Evolutionary conservation across 2,113 vertebrate species (phyloP).

Genomic region (Proteles cristata): DNA sequence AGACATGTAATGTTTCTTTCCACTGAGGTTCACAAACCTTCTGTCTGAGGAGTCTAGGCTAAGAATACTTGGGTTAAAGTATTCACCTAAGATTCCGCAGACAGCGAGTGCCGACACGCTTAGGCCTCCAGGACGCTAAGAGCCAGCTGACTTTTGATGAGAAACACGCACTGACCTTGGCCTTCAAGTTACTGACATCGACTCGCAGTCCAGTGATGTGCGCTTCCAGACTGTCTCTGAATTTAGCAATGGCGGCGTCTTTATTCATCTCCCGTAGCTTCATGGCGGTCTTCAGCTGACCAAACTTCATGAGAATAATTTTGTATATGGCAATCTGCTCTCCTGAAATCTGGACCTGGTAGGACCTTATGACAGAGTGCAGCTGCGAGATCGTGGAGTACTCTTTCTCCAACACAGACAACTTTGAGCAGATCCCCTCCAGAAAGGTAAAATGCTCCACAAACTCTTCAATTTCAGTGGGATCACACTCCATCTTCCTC

Average conservation of each 20-base stretch:
- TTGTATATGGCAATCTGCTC: conserved; percentile 80
- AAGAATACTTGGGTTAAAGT: neutral
- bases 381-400: conserved; percentile 73
- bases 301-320: conserved; percentile 76
- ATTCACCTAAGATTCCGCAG: neutral
- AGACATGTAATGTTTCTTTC: neutral
- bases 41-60: neutral
- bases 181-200: conserved; percentile 80
- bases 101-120: neutral
- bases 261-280: conserved; percentile 75
- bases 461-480: conserved; percentile 81
- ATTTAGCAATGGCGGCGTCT: conserved; percentile 73
- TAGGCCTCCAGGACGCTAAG: neutral
- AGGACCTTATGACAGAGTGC: conserved; percentile 74
- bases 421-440: conserved; percentile 66
- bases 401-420: conserved; percentile 77
- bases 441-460: conserved; percentile 81
- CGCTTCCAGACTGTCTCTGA: conserved; percentile 79
- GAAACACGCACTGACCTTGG: conserved; percentile 80
- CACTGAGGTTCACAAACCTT: neutral
- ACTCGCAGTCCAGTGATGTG: conserved; percentile 71
- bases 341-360: conserved; percentile 75
- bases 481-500: conserved; percentile 68
- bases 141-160: neutral
- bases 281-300: conserved; percentile 78